Conservation (phyloP, 2,888 invertebrate genomes). For the Pristionchus maxplancki region DNA sequence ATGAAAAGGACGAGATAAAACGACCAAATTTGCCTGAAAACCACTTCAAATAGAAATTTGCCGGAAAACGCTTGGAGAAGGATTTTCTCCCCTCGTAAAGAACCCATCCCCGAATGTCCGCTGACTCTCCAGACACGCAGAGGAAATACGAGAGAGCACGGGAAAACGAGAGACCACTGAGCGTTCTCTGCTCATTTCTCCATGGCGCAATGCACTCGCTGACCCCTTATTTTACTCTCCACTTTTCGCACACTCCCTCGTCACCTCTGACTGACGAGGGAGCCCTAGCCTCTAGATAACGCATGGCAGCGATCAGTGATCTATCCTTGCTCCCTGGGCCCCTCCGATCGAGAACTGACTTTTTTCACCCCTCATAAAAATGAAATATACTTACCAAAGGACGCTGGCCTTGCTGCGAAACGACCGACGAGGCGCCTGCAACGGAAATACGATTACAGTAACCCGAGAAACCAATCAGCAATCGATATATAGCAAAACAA, state of each 20-base stretch:
- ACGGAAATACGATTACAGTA: background rate
- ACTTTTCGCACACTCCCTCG: background rate
- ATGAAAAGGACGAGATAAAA: background rate
- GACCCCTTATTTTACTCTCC: background rate
- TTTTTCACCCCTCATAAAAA: background rate
- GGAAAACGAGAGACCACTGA: conserved; percentile 28
- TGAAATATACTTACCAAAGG: background rate
- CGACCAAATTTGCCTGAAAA: background rate
- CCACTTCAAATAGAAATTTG: background rate
- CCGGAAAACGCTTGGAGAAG: background rate
- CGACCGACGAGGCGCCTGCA: conserved; percentile 22
- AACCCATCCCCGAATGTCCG: background rate
- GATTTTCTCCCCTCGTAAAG: background rate
- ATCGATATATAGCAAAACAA: conserved; percentile 17
- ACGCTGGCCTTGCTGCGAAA: background rate
- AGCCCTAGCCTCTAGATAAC: conserved; percentile 11
- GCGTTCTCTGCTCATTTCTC: conserved; percentile 24
- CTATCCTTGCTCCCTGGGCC: background rate
- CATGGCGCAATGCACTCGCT: conserved; percentile 10
- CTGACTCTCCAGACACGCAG: background rate
- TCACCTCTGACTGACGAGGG: background rate
- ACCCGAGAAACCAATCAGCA: background rate
- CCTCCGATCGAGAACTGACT: conserved; percentile 32
- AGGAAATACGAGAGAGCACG: conserved; percentile 7
- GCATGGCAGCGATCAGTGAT: background rate